Conservation (phyloP, 2,888 invertebrate genomes). For the Microplitis manilae region DNA sequence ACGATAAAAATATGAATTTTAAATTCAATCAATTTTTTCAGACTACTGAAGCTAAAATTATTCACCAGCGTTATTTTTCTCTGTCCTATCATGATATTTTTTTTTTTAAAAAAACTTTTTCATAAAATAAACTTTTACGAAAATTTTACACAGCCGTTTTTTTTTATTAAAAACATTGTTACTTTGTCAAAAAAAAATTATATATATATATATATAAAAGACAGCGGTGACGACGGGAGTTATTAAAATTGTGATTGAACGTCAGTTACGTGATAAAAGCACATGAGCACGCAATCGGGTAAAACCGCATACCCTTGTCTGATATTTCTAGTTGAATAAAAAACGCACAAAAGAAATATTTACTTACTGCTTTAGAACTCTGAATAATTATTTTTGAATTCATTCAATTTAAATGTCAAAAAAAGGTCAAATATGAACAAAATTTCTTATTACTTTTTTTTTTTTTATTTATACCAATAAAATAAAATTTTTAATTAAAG, state of each 20-base stretch:
- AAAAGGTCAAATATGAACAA: too few species aligned
- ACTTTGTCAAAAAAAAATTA: neutral
- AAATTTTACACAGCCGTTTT: neutral
- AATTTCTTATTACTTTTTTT: too few species aligned
- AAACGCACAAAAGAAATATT: conserved; percentile 23
- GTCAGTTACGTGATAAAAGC: conserved; percentile 49
- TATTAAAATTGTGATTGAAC: conserved; percentile 28
- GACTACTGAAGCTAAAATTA: conserved; percentile 17
- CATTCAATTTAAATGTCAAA: too few species aligned
- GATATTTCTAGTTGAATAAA: conserved; percentile 25
- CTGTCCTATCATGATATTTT: neutral
- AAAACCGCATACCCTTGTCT: conserved; percentile 16
- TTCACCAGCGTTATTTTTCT: neutral
- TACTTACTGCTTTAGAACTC: conserved; percentile 10
- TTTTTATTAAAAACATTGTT: neutral
- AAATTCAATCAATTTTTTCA: conserved; percentile 16
- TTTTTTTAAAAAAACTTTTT: neutral
- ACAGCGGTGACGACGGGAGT: conserved; percentile 6
- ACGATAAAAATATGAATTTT: conserved; percentile 13
- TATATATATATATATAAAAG: neutral
- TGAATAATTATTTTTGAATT: neutral
- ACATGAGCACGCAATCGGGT: conserved; percentile 29
- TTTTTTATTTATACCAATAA: too few species aligned
- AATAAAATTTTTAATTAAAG: too few species aligned
- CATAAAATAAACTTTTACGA: neutral